Conservation (phyloP, 2,888 invertebrate species). For the Lepidochrysops patricia region DNA sequence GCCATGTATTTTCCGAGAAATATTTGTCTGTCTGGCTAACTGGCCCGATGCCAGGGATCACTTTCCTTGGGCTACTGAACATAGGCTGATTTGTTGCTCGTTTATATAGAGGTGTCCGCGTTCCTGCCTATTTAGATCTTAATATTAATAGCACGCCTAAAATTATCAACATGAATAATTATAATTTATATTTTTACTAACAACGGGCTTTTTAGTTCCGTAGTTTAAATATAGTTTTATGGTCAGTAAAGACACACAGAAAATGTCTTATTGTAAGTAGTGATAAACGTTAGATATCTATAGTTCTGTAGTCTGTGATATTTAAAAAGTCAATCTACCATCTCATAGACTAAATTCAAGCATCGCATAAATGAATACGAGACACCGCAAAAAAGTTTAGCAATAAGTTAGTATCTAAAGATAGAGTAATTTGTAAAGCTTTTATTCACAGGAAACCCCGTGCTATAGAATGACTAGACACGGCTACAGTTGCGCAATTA, state of each 20-base stretch:
- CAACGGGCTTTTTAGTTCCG: too few species aligned
- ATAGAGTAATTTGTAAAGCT: too few species aligned
- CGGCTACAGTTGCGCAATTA: neutral
- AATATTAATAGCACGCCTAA: neutral
- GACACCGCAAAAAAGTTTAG: too few species aligned
- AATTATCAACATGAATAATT: neutral
- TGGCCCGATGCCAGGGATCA: slow-evolving; percentile 65
- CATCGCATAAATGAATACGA: too few species aligned
- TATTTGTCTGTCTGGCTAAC: slow-evolving; percentile 60
- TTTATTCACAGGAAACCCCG: slow-evolving; percentile 29
- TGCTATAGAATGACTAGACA: slow-evolving; percentile 16
- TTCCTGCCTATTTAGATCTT: neutral
- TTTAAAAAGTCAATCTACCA: too few species aligned
- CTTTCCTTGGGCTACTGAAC: slow-evolving; percentile 48
- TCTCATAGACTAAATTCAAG: too few species aligned
- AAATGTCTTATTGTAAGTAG: too few species aligned
- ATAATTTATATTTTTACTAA: neutral
- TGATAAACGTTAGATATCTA: too few species aligned
- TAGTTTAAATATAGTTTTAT: too few species aligned
- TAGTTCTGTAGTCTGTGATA: too few species aligned
- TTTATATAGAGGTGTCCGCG: neutral
- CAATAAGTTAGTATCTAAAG: too few species aligned
- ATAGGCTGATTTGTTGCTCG: slow-evolving; percentile 33
- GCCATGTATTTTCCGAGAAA: slow-evolving; percentile 60
- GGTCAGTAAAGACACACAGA: too few species aligned